Base-by-base conservation (phyloP, 2,113 vertebrate species). In the Stercorarius parasiticus region DNA sequence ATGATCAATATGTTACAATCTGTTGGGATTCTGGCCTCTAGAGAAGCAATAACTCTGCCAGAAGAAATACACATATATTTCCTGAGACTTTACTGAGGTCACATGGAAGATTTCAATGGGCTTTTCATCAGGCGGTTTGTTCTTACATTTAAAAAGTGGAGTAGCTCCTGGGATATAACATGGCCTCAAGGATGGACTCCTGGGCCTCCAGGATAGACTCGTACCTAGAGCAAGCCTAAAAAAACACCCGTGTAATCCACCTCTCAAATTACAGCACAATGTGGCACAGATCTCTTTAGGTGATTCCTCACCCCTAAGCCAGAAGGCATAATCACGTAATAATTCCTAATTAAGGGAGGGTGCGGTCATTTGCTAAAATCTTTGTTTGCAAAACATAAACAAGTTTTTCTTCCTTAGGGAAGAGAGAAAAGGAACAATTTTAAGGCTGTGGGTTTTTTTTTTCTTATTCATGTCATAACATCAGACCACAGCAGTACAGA, bases 361-460 rank as follows among this genome's bases (percentile, higher is more conserved):
- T 32, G 79, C 0, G 42, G 88, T 90, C 62, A 85, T 76, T 80
- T 91, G 93, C 78, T 77, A 95, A 85, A 91, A 66, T 72, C 69
- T 79, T 82, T 74, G 13, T 92, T 89, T 73, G 53, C 53, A 94
- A 89, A 97, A 91, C n/a, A 77, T 82, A 82, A 91, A 82, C 66
- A 84, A 26, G 45, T 84, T 83, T 92, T 91, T 94, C 56, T 87
- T 89, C 73, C 83, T 93, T 53, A 85, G 45, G 77, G 66, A 89
- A 79, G 40, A 59, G 30, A 86, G 58, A 89, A 92, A 91, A 89
- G 3, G 56, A 92, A 76, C 21, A 71, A 42, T 84, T 91, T 92
- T 72, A 79, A 92, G 30, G 14, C 25, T 43, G 16, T 34, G 21
- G 52, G 11, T 34, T 32, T 71, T 29, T 23, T 49, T 25, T 49